Evolutionary conservation across 2,888 invertebrate genomes (phyloP), one percentile per base, ranked within the genome.

Genomic region (Lithophane semibrunnea): DNA sequence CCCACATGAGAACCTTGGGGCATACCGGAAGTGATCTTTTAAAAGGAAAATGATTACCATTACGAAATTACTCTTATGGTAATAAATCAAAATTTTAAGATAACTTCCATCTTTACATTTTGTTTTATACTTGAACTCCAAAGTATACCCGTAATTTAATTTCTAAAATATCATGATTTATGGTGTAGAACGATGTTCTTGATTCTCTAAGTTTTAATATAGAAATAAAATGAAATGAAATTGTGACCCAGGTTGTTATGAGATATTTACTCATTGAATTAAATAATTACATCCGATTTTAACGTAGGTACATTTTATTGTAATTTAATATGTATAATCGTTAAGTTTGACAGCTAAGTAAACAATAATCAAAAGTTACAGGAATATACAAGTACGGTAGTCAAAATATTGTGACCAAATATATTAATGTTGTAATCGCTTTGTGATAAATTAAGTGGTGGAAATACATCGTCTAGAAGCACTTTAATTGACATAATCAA

Each of bases 41-140:
- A 61, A 56, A 77, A 82, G 42, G 42, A 71, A 77, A 71, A 56
- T 64, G 3, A 56, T 64, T 16, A 64, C 56, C 63, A 81, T 80
- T 66, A 65, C 42, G 29, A 77, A 65, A 77, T 70, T 77, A 60
- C 71, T 61, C 54, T 61, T 29, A 37, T 29, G 29, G 58, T n/a
- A 70, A 77, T 82, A 77, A 71, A 80, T 83, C 71, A 77, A 21
- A 47, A n/a, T 68, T 44, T 60, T 37, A 60, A 24, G 18, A 37
- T 42, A 49, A 73, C 29, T 60, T 79, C 58, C 42, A 24, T 52
- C 18, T 58, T 12, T n/a, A 42, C 18, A 47, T 69, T 49, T 60
- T 75, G 9, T 79, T 47, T 47, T 37, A 60, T 61, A 63, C 42
- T 29, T 67, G 42, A 81, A 63, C 12, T 68, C 24, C 54, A 79